Base-by-base conservation (phyloP, 1,140 invertebrate species). In the Vanessa atalanta region DNA sequence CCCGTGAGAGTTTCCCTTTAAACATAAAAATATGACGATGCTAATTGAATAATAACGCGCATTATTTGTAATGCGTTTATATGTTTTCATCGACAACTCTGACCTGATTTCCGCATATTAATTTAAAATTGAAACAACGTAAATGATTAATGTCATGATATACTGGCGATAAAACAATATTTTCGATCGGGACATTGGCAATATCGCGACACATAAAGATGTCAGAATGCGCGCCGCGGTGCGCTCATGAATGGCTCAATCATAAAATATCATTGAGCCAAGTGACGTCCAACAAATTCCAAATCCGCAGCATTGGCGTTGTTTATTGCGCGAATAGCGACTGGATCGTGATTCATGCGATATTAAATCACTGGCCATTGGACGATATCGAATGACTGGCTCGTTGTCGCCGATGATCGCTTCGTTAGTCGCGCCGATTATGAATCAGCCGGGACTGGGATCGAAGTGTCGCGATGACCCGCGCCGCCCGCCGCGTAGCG, bases 181-280 rank as follows among this genome's bases (percentile, higher is more conserved):
- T 76, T 80, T 73, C 68, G 67, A 78, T 75, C 70, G 71, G 61
- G 63, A 69, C 72, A 65, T 69, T 65, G 65, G 68, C 71, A 76
- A 77, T 75, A 73, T 70, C 70, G 63, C 60, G 65, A 71, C 66
- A 31, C 77, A 78, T 80, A 80, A 76, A 76, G 75, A 80, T 80
- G 79, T 79, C 79, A 81, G 70, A 77, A 70, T 70, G 78, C 78
- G 72, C 72, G 63, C 66, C 48, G 47, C 70, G 72, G 51, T 67
- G 75, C 68, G 76, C 63, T 72, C 69, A 72, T 76, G 73, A 78
- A 81, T 53, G 72, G 69, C 51, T 73, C 79, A 78, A 76, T 80
- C 76, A 73, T 79, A 77, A 79, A 81, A 79, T 79, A 76, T 78
- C 75, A 77, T 72, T 66, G 71, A 67, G 72, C 26, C 65, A 74